A percentile compares a stretch with the other conserved stretches of the same genome.
Evolutionary conservation across 2,113 vertebrate species (phyloP).

Genomic region (Trogon melanurus): DNA sequence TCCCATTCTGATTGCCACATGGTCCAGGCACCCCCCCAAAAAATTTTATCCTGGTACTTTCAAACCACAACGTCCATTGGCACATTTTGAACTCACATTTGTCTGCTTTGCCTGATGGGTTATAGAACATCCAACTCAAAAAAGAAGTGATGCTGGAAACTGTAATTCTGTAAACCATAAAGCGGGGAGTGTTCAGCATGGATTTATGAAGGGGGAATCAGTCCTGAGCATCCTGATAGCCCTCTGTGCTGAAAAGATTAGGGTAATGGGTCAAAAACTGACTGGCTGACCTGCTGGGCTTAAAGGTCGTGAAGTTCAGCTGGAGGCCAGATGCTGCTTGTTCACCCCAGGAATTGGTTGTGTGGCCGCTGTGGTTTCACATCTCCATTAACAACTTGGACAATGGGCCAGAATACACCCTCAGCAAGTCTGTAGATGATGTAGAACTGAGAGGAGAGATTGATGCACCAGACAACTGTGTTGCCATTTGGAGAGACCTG

Average conservation of each 20-base stretch:
- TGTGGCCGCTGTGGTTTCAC: not conserved
- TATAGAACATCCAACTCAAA: not conserved
- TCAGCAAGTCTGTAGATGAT: not conserved
- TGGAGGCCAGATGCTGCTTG: not conserved
- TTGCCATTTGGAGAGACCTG: not conserved
- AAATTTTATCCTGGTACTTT: too few relatives aligned
- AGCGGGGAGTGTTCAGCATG: not conserved
- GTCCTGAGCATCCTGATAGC: not conserved
- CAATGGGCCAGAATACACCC: not conserved
- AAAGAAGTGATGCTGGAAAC: not conserved
- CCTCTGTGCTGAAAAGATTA: not conserved
- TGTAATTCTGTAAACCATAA: not conserved
- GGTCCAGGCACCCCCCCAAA: too few relatives aligned
- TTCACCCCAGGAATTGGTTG: not conserved
- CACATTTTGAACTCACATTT: not conserved
- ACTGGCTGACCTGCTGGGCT: not conserved
- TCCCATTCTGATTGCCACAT: too few relatives aligned
- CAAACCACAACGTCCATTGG: too few relatives aligned
- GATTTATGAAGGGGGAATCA: not conserved
- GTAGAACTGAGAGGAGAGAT: not conserved
- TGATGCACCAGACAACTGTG: rapidly evolving
- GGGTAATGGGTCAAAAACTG: not conserved
- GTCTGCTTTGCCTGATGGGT: not conserved
- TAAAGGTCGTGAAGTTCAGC: not conserved
- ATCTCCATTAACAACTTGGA: too few relatives aligned